These are phyloP conservation scores for Ornithorhynchus anatinus DNA, from an alignment of 2,113 vertebrate species.

Conservation along the genomic window DNA sequence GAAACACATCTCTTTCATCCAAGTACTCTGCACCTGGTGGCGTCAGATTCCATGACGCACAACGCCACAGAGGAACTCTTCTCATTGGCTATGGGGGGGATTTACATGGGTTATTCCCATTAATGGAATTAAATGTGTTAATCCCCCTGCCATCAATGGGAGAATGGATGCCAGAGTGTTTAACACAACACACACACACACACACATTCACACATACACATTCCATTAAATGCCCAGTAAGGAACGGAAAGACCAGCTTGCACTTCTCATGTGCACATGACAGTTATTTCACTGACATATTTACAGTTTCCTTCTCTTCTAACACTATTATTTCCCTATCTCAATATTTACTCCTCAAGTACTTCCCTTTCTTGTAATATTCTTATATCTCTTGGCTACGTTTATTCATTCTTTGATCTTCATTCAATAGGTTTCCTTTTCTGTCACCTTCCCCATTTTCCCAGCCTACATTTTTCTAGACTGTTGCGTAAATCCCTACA, in stretches of 20 bases:
- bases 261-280: background rate
- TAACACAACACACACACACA: background rate
- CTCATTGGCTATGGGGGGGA: background rate
- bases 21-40: conserved; percentile 12
- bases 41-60: background rate
- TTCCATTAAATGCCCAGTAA: background rate
- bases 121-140: background rate
- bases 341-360: background rate
- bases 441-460: background rate
- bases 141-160: background rate
- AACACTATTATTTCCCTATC: conserved; percentile 19
- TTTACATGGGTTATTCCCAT: background rate
- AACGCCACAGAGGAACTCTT: background rate
- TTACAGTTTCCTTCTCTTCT: conserved; percentile 10
- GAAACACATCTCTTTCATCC: conserved; percentile 1
- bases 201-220: too few species aligned
- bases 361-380: conserved; percentile 18
- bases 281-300: conserved; percentile 17
- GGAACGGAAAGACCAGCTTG: background rate
- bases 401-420: background rate
- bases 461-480: conserved; percentile 24
- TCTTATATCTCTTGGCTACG: conserved; percentile 24
- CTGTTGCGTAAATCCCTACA: conserved; percentile 56
- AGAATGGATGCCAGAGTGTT: background rate
- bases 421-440: conserved; percentile 10